Evolutionary conservation across 2,797 vertebrate species (phyloP).

Genomic region (Enteromius unitaeniatus): DNA sequence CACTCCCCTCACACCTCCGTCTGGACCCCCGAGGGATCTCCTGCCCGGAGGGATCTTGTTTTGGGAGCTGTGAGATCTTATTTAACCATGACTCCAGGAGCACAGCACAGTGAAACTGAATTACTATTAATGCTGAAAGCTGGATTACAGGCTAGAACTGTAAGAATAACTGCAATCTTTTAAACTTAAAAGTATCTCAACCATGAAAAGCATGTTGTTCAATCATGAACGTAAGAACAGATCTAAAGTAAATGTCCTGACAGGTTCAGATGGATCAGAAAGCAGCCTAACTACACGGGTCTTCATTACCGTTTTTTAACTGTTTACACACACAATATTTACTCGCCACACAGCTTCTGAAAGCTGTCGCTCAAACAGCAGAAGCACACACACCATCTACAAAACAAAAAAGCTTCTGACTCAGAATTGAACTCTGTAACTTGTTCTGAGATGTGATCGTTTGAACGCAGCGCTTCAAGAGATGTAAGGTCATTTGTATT

Average conservation of each 20-base stretch:
- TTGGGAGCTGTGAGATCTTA: constrained; percentile 4
- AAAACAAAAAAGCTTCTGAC: too few species aligned
- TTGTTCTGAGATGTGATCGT: neutral
- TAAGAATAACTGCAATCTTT: neutral
- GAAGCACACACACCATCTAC: too few species aligned
- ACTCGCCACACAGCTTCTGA: too few species aligned
- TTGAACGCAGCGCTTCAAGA: neutral
- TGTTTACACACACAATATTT: too few species aligned
- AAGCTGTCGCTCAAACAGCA: too few species aligned
- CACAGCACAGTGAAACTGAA: too few species aligned
- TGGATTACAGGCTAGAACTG: neutral
- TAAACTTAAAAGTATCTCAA: neutral
- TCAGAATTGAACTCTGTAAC: neutral
- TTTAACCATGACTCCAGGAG: neutral
- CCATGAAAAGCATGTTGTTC: neutral
- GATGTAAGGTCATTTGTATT: neutral
- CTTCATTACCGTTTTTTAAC: neutral
- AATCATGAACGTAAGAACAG: neutral
- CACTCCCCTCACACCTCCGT: neutral
- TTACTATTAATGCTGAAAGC: too few species aligned
- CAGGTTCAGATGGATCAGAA: neutral
- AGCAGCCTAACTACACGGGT: neutral
- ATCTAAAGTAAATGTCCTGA: neutral
- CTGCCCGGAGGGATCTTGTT: constrained; percentile 19
- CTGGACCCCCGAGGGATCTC: neutral